Evolutionary conservation across 1,140 invertebrate species (phyloP).

Genomic region (Caenorhabditis briggsae): DNA sequence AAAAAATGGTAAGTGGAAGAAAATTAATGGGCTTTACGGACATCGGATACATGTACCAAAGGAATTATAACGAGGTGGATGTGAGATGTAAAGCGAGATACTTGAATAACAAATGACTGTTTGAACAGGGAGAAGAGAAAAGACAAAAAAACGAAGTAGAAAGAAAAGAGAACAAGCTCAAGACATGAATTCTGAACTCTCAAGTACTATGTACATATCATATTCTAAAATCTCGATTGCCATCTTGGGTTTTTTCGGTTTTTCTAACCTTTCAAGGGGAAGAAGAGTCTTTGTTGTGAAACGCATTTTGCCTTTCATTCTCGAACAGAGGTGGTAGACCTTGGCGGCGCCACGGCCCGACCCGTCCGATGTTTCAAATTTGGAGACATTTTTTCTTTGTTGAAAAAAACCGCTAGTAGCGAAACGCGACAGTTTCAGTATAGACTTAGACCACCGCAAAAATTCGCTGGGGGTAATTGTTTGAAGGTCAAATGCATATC

Average conservation of each 20-base stretch:
- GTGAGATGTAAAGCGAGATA: conserved; percentile 52
- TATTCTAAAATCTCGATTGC: background rate
- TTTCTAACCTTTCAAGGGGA: background rate
- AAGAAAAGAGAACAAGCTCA: background rate
- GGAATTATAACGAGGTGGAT: conserved; percentile 46
- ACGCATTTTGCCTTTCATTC: background rate
- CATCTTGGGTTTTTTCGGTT: background rate
- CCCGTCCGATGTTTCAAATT: conserved; percentile 27
- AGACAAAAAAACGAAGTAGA: conserved; percentile 5
- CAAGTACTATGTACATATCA: conserved; percentile 6
- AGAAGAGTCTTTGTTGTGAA: conserved; percentile 21
- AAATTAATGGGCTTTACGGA: conserved; percentile 51
- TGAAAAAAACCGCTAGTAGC: background rate
- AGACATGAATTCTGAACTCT: background rate
- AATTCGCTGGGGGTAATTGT: conserved; percentile 49
- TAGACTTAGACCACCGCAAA: conserved; percentile 50
- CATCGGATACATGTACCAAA: conserved; percentile 52
- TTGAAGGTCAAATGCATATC: conserved; percentile 48
- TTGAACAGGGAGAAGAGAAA: conserved; percentile 35
- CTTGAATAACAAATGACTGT: conserved; percentile 55
- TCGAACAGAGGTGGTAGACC: conserved; percentile 36
- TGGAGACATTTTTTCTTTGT: conserved; percentile 15
- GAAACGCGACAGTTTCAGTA: conserved; percentile 30
- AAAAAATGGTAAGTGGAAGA: conserved; percentile 55
- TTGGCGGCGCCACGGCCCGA: conserved; percentile 19